Percentiles rank a stretch among this genome's conserved stretches.
Evolutionary conservation across 2,888 invertebrate species (phyloP).

Genomic region (Polyploca ridens): DNA sequence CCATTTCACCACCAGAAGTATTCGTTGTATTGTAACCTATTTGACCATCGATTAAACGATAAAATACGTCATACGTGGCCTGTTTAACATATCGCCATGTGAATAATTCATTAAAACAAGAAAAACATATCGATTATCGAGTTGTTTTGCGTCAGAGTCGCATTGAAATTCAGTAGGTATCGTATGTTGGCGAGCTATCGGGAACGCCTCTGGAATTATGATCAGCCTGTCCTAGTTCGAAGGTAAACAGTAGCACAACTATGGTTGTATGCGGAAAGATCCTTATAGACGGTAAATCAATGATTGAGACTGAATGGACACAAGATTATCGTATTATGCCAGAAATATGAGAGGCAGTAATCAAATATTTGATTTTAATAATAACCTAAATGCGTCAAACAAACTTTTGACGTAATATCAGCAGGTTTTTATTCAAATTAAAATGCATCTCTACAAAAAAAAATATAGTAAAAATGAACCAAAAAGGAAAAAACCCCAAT

Average conservation of each 20-base stretch:
- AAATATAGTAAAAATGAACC: too few species aligned
- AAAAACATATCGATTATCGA: constrained; percentile 12
- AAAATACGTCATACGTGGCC: neutral
- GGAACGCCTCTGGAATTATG: neutral
- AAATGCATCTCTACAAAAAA: too few species aligned
- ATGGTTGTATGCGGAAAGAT: neutral
- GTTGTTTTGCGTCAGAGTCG: constrained; percentile 19
- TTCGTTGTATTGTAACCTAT: too few species aligned
- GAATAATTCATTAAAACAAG: constrained; percentile 22
- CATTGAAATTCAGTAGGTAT: constrained; percentile 27
- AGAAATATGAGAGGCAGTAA: too few species aligned
- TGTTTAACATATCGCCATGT: neutral
- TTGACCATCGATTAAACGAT: too few species aligned
- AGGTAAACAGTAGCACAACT: neutral
- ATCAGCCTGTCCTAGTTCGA: neutral
- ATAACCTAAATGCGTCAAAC: too few species aligned
- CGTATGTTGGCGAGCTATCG: constrained; percentile 13
- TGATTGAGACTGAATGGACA: neutral
- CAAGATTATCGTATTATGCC: too few species aligned
- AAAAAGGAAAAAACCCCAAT: too few species aligned
- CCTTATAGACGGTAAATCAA: neutral
- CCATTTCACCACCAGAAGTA: too few species aligned
- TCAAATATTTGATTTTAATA: too few species aligned
- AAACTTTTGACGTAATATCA: too few species aligned
- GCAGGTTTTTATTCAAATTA: too few species aligned